Evolutionary conservation across 2,797 vertebrate species (phyloP), one percentile per base, ranked within the genome.

Genomic region (Brachyrhaphis roseni): DNA sequence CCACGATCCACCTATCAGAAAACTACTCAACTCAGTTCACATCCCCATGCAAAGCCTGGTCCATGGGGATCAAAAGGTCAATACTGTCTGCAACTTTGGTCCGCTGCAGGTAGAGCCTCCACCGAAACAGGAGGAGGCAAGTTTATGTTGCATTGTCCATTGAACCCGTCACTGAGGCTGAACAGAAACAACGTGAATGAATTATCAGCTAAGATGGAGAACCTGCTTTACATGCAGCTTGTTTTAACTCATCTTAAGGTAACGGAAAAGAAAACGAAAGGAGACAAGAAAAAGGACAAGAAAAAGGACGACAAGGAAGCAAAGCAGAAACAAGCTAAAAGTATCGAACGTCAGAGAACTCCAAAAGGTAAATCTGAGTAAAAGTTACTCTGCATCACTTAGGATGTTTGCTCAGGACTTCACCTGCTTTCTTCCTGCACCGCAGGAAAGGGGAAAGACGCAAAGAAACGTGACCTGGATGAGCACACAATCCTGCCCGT

Each of bases 1-100:
- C 11, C 96, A 95, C 0, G 96, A 97, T 13, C 82, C 94, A 0
- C 96, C 97, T 0, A 16, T 96, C 82, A 79, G 74, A 79, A 95
- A 71, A 31, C 91, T 82, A 51, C 88, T 98, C 46, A 95, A 94
- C 18, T 93, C 91, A 0, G 70, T 43, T 18, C 86, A 78, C 1
- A 80, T 98, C 53, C 70, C 77, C 6, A 88, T 98, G 72, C 94
- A 96, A 26, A 79, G 86, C n/a, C 85, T 98, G 76, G 64, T 97
- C 16, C 86, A 76, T 0, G 95, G 96, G 0, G 79, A 92, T 36
- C 57, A 90, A 0, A 59, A 83, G 11, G 87, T 97, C 46, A 64
- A 92, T 23, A 68, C 90, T 0, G 70, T 96, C 49, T 97, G 97
- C 84, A 86, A 96, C 85, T 93, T 97, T 4, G 95, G 95, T 7